Evolutionary conservation across 1,140 invertebrate genomes (phyloP), one percentile per base, ranked within the genome.

Genomic region (Meloidogyne chitwoodi): DNA sequence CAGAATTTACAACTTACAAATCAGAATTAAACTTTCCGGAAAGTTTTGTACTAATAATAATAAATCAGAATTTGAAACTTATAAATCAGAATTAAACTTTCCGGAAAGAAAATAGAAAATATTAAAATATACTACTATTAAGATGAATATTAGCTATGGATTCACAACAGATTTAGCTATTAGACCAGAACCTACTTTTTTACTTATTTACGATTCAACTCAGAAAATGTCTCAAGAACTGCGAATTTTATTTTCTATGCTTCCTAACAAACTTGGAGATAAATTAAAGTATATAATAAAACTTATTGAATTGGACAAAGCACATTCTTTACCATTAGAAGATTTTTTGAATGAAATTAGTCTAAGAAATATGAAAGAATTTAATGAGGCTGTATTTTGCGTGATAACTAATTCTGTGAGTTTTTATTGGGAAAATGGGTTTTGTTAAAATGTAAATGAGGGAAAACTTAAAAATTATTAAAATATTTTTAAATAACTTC

Each of bases 101-200:
- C 1, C 22, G 38, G 19, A 74, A 34, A n/a, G 24, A 14, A 41
- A 65, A 22, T 1, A 34, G 22, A 65, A 74, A 63, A 16, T 22
- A 31, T 3, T 2, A 16, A 61, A 34, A 11, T 8, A 19, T n/a
- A 11, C 5, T n/a, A 11, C 5, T 26, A 65, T 78, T 62, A 12
- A 78, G 77, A 61, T 81, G 0, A 63, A 81, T 41, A 63, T 81
- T 34, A 63, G 68, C 6, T 14, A 61, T 24, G 79, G 79, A 22
- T 81, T 81, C 44, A 81, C 79, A 38, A 67, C 38, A 0, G 79
- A 81, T 34, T 34, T 73, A 29, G 29, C 76, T 38, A 29, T 81
- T 29, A 65, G 65, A 38, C 68, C 61, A 26, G 61, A 19, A 22
- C 19, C 68, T 8, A 61, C 76, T 19, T 26, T 31, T 10, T 63